Evolutionary conservation across 2,113 vertebrate species (phyloP).

Genomic region (Muntiacus muntjak): DNA sequence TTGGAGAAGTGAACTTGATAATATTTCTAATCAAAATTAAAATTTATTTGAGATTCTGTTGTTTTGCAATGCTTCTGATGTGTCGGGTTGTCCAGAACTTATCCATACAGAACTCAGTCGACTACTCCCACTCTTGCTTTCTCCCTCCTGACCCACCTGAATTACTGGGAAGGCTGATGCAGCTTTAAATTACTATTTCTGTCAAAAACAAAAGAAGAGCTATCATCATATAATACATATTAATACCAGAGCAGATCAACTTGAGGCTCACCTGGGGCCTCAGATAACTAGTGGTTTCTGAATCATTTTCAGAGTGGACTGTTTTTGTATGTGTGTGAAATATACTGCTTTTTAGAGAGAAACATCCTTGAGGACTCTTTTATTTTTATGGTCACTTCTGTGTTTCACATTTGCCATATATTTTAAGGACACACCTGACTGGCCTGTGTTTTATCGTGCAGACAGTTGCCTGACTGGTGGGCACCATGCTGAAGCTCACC

Average conservation of each 20-base stretch:
- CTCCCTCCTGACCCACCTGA: neutral
- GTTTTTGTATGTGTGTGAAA: conserved; percentile 1
- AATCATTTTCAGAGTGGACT: neutral
- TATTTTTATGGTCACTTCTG: conserved; percentile 38
- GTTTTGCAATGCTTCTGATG: neutral
- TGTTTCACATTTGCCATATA: conserved; percentile 33
- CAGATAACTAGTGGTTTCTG: neutral
- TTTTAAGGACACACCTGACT: conserved; percentile 33
- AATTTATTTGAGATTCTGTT: neutral
- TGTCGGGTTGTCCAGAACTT: neutral
- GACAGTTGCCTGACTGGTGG: neutral
- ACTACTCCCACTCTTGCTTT: neutral
- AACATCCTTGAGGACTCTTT: conserved; percentile 34
- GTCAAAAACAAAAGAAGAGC: neutral
- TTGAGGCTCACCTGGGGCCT: neutral
- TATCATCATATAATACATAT: neutral
- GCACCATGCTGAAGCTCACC: neutral
- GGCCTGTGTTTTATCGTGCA: neutral
- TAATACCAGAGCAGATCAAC: neutral
- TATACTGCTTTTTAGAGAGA: neutral
- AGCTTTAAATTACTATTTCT: neutral
- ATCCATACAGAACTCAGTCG: neutral
- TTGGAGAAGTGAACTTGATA: neutral
- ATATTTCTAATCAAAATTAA: neutral
- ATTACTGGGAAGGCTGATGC: neutral